A percentile compares a stretch with the other conserved stretches of the same genome.
phyloP scores from a whole-genome alignment of 2,888 invertebrate genomes.

The Petrophora chlorosata region DNA sequence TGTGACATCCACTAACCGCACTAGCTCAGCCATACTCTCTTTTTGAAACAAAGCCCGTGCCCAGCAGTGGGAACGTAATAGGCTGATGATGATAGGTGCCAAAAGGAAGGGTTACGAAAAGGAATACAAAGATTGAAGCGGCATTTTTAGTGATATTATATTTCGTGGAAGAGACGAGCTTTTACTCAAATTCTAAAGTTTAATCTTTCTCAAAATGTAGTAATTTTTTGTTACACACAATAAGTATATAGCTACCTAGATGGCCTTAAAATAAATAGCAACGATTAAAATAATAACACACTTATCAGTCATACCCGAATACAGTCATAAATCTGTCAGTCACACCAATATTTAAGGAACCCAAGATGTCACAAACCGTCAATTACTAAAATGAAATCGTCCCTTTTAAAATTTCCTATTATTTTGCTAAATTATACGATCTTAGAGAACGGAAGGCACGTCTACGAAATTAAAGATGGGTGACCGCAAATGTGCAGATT shows the following conservation, averaged over 20 bases:
- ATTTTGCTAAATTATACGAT: slow-evolving; percentile 54
- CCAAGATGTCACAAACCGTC: slow-evolving; percentile 58
- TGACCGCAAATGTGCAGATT: slow-evolving; percentile 57
- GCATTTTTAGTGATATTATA: slow-evolving; percentile 5
- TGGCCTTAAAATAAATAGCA: neutral
- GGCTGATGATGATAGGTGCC: no score
- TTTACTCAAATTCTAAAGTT: no score
- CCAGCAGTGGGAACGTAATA: no score
- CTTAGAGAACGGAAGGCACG: slow-evolving; percentile 67
- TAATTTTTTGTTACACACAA: no score
- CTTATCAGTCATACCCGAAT: slow-evolving; percentile 19
- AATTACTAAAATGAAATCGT: slow-evolving; percentile 67
- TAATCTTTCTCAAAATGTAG: no score
- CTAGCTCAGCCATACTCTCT: no score
- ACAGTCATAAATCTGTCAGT: slow-evolving; percentile 56
- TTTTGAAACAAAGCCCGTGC: no score
- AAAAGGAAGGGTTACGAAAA: no score
- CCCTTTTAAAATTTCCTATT: slow-evolving; percentile 49
- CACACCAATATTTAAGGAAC: slow-evolving; percentile 47
- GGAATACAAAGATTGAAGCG: no score
- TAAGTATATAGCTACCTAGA: no score
- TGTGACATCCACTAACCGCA: no score
- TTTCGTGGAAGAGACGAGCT: neutral
- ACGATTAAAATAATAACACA: slow-evolving; percentile 9
- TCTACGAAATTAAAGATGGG: slow-evolving; percentile 42